Evolutionary conservation across 92 coral and sea anemone genomes (phyloP), one percentile per base, ranked within the genome.

Genomic region (Parazoanthus swiftii): DNA sequence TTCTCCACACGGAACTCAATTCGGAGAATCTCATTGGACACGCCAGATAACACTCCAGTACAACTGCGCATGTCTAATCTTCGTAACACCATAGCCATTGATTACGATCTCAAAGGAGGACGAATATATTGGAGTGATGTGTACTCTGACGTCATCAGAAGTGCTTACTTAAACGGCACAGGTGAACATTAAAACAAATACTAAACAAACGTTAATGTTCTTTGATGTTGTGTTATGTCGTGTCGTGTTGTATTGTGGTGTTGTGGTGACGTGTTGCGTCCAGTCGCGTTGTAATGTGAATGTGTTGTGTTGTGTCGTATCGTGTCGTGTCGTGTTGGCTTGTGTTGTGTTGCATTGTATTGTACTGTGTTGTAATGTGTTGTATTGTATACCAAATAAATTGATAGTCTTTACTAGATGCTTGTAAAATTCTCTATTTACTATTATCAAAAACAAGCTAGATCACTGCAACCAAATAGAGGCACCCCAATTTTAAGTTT

Each of bases 81-180:
- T 10, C 78, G 39, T 7, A 84, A 84, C 8, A 84, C 87, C 50
- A 84, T 84, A 2, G 87, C 87, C 16, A 84, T 84, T 29, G 79
- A 84, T 75, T 84, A 84, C 26, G 87, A 84, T 71, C 43, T 68
- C 44, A 71, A 51, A 72, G 78, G 43, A 20, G 87, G 87, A 16
- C 87, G 87, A 21, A 9, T 84, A 29, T 84, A 84, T 35, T 84
- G 87, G 87, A 84, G 87, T 68, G 87, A 84, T 76, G 87, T 84
- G 25, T 84, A 84, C 48, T 70, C 87, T 84, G 87, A 84, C 87
- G 87, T 84, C 87, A 84, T 84, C 79, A 84, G 79, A 73, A 84
- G 87, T 84, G 77, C 87, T 70, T 44, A 26, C 51, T 72, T 84
- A 21, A 72, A 84, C 25, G 87, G 87, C 70, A 29, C 87, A 84